phyloP scores from a whole-genome alignment of 2,113 vertebrate genomes.

The Labrus mixtus region DNA sequence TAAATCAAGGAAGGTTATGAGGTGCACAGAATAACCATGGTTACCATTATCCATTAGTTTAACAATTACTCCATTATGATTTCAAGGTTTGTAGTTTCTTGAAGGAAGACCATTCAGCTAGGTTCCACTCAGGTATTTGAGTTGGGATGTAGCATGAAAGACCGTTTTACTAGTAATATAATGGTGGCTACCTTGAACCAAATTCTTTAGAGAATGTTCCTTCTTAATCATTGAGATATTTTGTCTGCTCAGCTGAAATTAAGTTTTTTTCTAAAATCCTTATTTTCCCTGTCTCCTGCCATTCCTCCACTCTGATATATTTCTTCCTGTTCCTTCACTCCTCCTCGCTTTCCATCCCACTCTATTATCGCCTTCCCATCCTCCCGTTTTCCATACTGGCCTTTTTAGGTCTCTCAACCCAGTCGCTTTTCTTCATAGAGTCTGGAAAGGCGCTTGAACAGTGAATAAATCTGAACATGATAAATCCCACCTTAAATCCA shows the following conservation, averaged over 20 bases:
- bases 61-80: constrained; percentile 25
- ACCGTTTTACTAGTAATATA: constrained; percentile 37
- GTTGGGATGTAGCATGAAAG: constrained; percentile 44
- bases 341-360: constrained; percentile 63
- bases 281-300: constrained; percentile 49
- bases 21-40: constrained; percentile 5
- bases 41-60: constrained; percentile 25
- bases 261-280: constrained; percentile 73
- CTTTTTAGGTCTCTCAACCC: constrained; percentile 74
- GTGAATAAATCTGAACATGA: constrained; percentile 86
- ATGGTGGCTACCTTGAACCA: constrained; percentile 26
- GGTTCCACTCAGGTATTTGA: constrained; percentile 44
- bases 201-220: constrained; percentile 54
- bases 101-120: constrained; percentile 23
- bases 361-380: constrained; percentile 64
- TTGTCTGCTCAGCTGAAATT: constrained; percentile 72
- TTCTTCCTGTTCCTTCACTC: constrained; percentile 55
- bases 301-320: constrained; percentile 52
- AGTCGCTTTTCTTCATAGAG: constrained; percentile 75
- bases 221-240: constrained; percentile 58
- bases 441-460: constrained; percentile 77
- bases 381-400: constrained; percentile 71
- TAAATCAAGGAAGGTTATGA: constrained; percentile 12
- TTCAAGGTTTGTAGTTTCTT: not conserved
- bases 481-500: constrained; percentile 87